phyloP scores from a whole-genome alignment of 2,113 vertebrate species.

The Barbus barbus region DNA sequence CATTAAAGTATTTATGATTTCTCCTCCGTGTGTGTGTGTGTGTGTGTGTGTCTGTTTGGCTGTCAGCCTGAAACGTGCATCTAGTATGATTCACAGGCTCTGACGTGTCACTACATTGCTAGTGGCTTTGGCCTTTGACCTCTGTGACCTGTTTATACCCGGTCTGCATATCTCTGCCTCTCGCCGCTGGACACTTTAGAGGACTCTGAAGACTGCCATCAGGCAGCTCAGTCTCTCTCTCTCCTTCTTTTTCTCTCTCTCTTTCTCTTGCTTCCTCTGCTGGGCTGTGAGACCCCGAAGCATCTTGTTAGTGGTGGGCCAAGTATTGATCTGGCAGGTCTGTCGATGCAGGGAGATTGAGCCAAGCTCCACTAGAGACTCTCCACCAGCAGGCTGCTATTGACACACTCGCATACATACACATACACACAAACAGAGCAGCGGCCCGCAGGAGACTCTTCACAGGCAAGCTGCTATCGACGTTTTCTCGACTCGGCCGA shows the following conservation, averaged over 20 bases:
- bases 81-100: constrained; percentile 21
- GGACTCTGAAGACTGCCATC: constrained; percentile 31
- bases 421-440: constrained; percentile 87
- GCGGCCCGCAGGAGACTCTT: constrained; percentile 94
- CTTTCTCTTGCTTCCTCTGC: constrained; percentile 30
- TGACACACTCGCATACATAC: constrained; percentile 39
- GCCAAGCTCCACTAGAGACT: constrained; percentile 97
- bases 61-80: constrained; percentile 11
- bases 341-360: constrained; percentile 99
- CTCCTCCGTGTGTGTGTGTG: constrained; percentile 13
- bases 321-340: constrained; percentile 99
- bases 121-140: constrained; percentile 48
- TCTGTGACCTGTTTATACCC: constrained; percentile 26
- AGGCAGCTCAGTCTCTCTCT: constrained; percentile 17
- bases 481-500: constrained; percentile 86
- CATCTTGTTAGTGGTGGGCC: constrained; percentile 99
- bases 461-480: constrained; percentile 99
- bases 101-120: constrained; percentile 45
- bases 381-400: constrained; percentile 48
- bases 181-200: constrained; percentile 21
- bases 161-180: constrained; percentile 13
- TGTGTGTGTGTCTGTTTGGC: constrained; percentile 25
- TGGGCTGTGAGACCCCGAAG: constrained; percentile 88
- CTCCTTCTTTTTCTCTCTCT: constrained; percentile 19
- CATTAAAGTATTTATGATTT: constrained; percentile 18